Conservation (phyloP, 2,888 invertebrate genomes). For the Polyommatus icarus region DNA sequence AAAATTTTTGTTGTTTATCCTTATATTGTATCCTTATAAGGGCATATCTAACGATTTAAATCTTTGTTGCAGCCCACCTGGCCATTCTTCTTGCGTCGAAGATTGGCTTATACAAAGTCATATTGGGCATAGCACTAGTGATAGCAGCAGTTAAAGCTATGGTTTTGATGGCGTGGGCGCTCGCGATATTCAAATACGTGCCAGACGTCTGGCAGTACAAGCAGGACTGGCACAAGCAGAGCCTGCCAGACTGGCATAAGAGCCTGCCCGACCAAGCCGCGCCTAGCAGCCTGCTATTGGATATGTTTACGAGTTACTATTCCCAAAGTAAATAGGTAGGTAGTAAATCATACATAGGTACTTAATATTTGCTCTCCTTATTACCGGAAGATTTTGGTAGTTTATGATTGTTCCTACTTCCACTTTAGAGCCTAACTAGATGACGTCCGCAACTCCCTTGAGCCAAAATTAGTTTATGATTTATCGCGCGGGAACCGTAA, state of each 20-base stretch:
- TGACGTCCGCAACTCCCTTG: too few relatives aligned
- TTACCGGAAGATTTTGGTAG: too few relatives aligned
- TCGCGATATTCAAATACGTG: slow-evolving; percentile 61
- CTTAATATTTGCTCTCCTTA: too few relatives aligned
- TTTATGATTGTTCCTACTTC: too few relatives aligned
- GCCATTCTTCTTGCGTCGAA: slow-evolving; percentile 63
- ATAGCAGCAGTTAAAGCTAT: slow-evolving; percentile 59
- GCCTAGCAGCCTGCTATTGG: slow-evolving; percentile 41
- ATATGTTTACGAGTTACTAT: slow-evolving; percentile 43
- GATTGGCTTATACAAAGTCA: slow-evolving; percentile 65
- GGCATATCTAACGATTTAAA: slow-evolving; percentile 37
- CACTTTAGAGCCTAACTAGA: too few relatives aligned
- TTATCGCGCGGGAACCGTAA: too few relatives aligned
- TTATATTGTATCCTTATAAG: background rate
- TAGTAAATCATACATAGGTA: background rate
- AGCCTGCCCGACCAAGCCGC: slow-evolving; percentile 26
- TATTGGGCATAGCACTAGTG: slow-evolving; percentile 59
- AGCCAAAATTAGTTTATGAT: too few relatives aligned
- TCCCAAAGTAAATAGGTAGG: slow-evolving; percentile 20
- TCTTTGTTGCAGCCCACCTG: slow-evolving; percentile 71
- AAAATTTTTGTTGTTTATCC: too few relatives aligned
- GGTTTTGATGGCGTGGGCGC: slow-evolving; percentile 63
- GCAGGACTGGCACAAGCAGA: slow-evolving; percentile 33
- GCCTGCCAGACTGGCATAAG: background rate
- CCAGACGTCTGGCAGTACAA: slow-evolving; percentile 60